A percentile compares a stretch with the other conserved stretches of the same genome.
These are phyloP conservation scores for Geococcyx californianus DNA, from an alignment of 2,113 vertebrate species.

Conservation along the genomic window DNA sequence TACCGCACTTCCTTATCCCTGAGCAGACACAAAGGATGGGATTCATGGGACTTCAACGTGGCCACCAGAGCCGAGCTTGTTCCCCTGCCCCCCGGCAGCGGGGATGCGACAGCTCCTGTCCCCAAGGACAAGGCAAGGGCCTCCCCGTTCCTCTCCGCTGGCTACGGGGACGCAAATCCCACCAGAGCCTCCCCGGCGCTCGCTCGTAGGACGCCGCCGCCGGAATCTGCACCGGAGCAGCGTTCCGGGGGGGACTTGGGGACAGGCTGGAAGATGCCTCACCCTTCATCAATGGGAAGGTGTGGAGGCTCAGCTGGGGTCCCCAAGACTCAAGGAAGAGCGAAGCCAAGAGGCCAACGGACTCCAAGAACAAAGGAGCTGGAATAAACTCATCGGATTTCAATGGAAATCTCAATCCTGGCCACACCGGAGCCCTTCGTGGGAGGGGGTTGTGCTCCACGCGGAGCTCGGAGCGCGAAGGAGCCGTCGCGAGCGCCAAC, in stretches of 20 bases:
- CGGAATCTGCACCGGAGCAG: fast-evolving
- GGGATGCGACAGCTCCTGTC: background rate
- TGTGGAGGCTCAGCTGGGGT: background rate
- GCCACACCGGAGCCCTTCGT: fast-evolving
- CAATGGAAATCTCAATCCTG: background rate
- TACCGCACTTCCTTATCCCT: background rate
- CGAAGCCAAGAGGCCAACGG: background rate
- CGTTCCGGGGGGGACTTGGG: background rate
- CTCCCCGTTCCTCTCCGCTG: background rate
- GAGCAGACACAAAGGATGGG: background rate
- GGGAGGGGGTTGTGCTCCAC: background rate
- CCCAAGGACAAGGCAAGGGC: fast-evolving
- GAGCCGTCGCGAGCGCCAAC: background rate
- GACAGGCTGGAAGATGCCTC: background rate
- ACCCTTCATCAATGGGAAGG: fast-evolving
- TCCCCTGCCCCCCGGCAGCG: background rate
- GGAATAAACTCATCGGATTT: background rate
- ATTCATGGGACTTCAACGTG: background rate
- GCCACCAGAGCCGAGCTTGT: background rate
- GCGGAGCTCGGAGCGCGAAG: fast-evolving
- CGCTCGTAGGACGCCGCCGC: background rate
- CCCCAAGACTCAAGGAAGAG: background rate
- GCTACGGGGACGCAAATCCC: background rate
- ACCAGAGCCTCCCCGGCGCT: background rate
- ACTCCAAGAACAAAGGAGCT: background rate